These are phyloP conservation scores for Calliopsis andreniformis DNA, from an alignment of 1,140 invertebrate genomes.

Conservation along the genomic window DNA sequence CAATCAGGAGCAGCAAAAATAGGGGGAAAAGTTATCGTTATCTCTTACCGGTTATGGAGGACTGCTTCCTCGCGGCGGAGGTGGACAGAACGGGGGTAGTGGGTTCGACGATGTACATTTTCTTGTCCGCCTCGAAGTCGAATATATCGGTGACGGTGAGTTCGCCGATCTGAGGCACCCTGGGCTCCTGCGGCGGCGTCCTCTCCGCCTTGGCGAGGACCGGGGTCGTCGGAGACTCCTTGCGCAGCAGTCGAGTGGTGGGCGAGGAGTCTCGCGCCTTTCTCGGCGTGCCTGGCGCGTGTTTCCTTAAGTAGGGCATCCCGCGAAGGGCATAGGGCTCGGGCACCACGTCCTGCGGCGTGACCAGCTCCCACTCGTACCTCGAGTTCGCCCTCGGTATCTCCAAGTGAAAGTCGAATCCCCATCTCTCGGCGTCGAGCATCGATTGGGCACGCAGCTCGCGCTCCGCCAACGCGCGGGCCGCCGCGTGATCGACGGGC, in stretches of 20 bases:
- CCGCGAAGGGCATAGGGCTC: conserved; percentile 79
- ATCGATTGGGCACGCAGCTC: conserved; percentile 78
- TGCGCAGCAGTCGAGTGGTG: conserved; percentile 29
- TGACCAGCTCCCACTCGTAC: conserved; percentile 76
- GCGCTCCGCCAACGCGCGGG: conserved; percentile 76
- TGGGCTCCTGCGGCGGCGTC: conserved; percentile 74
- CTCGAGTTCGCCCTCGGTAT: conserved; percentile 73
- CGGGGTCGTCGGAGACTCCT: conserved; percentile 31
- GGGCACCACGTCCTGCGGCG: conserved; percentile 73
- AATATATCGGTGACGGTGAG: conserved; percentile 52
- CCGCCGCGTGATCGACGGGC: conserved; percentile 81
- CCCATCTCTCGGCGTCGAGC: conserved; percentile 79
- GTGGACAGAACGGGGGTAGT: conserved; percentile 68
- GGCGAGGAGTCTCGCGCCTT: conserved; percentile 46
- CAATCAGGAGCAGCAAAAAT: neutral
- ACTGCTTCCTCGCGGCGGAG: conserved; percentile 71
- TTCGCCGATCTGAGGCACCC: conserved; percentile 74
- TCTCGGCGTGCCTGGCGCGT: conserved; percentile 67
- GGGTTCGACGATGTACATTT: conserved; percentile 60
- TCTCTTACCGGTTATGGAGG: conserved; percentile 76
- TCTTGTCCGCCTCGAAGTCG: conserved; percentile 62
- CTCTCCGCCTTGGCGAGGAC: conserved; percentile 62
- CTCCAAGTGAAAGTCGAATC: conserved; percentile 80
- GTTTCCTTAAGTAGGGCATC: conserved; percentile 77
- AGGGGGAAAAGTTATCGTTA: neutral